Evolutionary conservation across 2,797 vertebrate species (phyloP).

Genomic region (Tapirus indicus): DNA sequence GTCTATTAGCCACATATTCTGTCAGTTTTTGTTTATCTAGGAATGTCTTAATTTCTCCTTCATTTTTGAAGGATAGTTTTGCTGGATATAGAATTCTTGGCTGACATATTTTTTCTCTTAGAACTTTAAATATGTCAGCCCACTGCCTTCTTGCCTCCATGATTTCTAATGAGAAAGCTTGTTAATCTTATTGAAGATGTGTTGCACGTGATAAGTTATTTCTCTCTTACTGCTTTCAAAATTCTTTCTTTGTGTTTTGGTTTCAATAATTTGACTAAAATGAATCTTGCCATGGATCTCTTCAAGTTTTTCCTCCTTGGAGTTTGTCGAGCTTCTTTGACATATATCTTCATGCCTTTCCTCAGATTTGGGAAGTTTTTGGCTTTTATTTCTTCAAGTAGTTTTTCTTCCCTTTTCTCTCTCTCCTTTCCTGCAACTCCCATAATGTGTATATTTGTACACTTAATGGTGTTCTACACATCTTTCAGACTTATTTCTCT

Average conservation of each 20-base stretch:
- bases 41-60: no score
- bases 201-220: neutral
- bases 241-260: neutral
- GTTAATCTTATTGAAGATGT: neutral
- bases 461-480: neutral
- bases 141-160: neutral
- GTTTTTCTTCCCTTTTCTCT: neutral
- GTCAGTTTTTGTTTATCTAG: neutral
- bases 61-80: no score
- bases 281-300: neutral
- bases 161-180: neutral
- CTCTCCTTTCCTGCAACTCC: neutral
- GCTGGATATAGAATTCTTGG: no score
- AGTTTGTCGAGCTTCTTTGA: neutral
- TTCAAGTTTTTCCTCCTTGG: neutral
- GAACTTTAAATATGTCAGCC: neutral
- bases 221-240: neutral
- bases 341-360: neutral
- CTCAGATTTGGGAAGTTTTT: neutral
- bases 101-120: no score
- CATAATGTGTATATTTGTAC: neutral
- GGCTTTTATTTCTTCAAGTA: neutral
- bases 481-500: neutral
- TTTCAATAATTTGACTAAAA: neutral
- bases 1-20: neutral